Conservation (phyloP, 2,888 invertebrate genomes). For the Caenorhabditis uteleia region DNA sequence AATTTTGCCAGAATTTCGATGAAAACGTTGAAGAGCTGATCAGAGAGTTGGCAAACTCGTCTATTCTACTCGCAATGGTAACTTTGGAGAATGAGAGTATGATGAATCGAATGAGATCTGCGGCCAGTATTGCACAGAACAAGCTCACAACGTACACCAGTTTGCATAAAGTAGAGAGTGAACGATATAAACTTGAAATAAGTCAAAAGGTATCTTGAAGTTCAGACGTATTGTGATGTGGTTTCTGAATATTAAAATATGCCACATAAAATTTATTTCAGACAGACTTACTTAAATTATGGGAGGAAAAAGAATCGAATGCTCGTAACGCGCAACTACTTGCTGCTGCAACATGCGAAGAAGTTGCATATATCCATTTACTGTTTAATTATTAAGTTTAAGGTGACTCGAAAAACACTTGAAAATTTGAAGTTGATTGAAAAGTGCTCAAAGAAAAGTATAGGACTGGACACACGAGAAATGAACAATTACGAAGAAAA, state of each 20-base stretch:
- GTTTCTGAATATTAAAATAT: too few species aligned
- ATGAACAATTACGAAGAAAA: constrained; percentile 35
- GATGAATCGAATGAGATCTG: too few species aligned
- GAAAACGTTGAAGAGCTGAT: constrained; percentile 36
- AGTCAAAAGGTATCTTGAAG: too few species aligned
- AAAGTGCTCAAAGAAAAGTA: constrained; percentile 35
- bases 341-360: constrained; percentile 32
- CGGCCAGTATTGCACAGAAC: too few species aligned
- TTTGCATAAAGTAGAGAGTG: too few species aligned
- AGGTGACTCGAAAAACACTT: constrained; percentile 26
- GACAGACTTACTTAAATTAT: constrained; percentile 16
- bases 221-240: too few species aligned
- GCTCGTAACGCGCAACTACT: constrained; percentile 28
- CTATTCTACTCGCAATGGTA: too few species aligned
- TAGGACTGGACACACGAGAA: constrained; percentile 46
- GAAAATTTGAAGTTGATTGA: constrained; percentile 33
- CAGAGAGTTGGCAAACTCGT: constrained; percentile 36
- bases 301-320: constrained; percentile 17
- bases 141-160: too few species aligned
- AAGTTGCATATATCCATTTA: constrained; percentile 18
- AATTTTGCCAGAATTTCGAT: constrained; percentile 39
- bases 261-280: too few species aligned
- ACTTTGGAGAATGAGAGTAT: too few species aligned
- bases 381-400: too few species aligned
- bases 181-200: too few species aligned